Percentiles rank a stretch among this genome's conserved stretches.
These are phyloP conservation scores for Onychomys arenicola DNA, from an alignment of 2,797 vertebrate species.

Conservation along the genomic window DNA sequence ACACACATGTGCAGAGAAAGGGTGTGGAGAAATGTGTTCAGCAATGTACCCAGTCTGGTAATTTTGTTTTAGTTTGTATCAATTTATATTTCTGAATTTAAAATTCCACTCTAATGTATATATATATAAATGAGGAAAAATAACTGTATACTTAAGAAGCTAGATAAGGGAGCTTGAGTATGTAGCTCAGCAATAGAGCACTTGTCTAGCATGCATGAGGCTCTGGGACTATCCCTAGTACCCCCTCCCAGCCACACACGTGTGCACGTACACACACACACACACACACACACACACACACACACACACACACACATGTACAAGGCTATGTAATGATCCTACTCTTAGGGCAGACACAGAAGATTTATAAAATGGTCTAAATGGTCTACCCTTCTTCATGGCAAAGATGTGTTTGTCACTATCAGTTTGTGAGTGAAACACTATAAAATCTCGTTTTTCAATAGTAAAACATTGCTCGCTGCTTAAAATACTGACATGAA, in stretches of 20 bases:
- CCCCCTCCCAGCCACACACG: too few species aligned
- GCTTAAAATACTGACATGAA: slow-evolving; percentile 55
- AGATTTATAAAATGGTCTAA: slow-evolving; percentile 7
- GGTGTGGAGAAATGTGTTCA: neutral
- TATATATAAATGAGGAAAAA: neutral
- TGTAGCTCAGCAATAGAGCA: neutral
- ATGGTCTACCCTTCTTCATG: neutral
- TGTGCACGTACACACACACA: neutral
- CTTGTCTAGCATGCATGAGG: neutral
- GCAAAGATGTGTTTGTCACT: neutral
- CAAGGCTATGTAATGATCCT: neutral
- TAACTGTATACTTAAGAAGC: neutral
- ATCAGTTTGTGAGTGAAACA: neutral
- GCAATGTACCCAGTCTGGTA: neutral
- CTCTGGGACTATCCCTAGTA: neutral
- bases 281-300: neutral
- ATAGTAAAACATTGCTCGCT: neutral
- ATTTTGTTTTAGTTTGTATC: slow-evolving; percentile 34
- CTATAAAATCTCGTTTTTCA: neutral
- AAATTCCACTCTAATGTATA: slow-evolving; percentile 2
- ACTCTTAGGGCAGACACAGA: neutral
- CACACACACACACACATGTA: too few species aligned
- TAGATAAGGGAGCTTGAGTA: neutral
- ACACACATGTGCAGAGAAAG: neutral
- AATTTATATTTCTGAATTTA: neutral